A percentile compares a stretch with the other conserved stretches of the same genome.
Conservation (phyloP, 2,113 vertebrate genomes). For the Bufo gargarizans region DNA sequence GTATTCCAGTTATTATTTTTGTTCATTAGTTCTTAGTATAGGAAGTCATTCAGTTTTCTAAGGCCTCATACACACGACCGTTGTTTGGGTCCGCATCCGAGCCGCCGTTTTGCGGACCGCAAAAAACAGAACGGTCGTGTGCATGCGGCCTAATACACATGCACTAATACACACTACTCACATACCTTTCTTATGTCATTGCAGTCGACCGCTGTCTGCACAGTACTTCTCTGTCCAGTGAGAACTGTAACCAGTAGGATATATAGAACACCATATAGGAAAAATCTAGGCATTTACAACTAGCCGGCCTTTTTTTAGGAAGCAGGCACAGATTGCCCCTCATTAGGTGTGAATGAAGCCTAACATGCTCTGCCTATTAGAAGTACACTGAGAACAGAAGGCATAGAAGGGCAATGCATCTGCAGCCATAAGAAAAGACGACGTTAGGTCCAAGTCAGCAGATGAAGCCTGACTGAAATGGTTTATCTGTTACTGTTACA, state of each 20-base stretch:
- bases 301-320: not conserved
- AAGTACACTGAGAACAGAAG: not conserved
- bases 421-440: not conserved
- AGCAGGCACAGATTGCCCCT: not conserved
- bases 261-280: not conserved
- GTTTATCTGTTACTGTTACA: not conserved
- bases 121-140: too few relatives aligned
- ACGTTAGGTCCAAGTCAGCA: not conserved
- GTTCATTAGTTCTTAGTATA: too few relatives aligned
- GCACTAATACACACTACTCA: too few relatives aligned
- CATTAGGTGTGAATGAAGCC: not conserved
- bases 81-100: too few relatives aligned
- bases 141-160: too few relatives aligned
- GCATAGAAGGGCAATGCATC: not conserved
- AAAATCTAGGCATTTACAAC: not conserved
- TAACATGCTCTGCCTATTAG: not conserved
- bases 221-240: too few relatives aligned
- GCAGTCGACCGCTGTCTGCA: too few relatives aligned
- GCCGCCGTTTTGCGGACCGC: too few relatives aligned
- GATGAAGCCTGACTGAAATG: not conserved
- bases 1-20: too few relatives aligned
- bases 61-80: too few relatives aligned
- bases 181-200: too few relatives aligned
- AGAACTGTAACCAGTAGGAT: not conserved
- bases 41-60: too few relatives aligned